These are phyloP conservation scores for Andrena bicolor DNA, from an alignment of 2,888 invertebrate genomes.

Conservation along the genomic window DNA sequence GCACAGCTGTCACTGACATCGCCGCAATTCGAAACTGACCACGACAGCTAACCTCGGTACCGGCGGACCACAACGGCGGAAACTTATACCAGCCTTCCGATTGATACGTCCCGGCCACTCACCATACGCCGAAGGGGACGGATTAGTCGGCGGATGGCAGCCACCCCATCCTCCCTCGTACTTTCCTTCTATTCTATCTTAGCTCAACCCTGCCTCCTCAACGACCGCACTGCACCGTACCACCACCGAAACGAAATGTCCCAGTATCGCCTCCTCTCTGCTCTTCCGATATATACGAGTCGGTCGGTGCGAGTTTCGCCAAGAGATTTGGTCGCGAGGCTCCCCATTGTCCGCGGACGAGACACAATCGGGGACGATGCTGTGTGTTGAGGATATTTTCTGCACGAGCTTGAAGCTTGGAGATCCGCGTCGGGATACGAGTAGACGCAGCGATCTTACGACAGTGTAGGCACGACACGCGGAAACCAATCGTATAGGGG, in stretches of 20 bases:
- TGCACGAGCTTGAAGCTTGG: no score
- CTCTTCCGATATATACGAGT: background rate
- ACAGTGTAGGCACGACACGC: no score
- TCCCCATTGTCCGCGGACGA: no score
- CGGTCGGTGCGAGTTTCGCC: background rate
- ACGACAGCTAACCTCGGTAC: conserved; percentile 82
- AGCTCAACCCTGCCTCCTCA: background rate
- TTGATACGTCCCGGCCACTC: conserved; percentile 84
- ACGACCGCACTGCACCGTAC: background rate
- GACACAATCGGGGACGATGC: no score
- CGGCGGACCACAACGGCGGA: conserved; percentile 82
- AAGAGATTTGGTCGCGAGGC: no score
- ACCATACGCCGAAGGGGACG: conserved; percentile 83
- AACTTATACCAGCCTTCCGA: conserved; percentile 84
- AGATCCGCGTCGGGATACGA: no score
- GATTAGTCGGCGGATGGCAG: conserved; percentile 77
- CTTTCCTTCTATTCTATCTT: background rate
- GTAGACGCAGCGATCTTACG: no score
- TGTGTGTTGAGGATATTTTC: no score
- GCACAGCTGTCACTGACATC: conserved; percentile 84
- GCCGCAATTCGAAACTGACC: conserved; percentile 85
- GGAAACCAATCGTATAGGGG: no score
- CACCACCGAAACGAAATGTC: background rate
- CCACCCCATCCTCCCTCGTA: conserved; percentile 44
- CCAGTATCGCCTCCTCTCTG: background rate